phyloP scores from a whole-genome alignment of 2,888 invertebrate genomes.

The Danaus chrysippus region DNA sequence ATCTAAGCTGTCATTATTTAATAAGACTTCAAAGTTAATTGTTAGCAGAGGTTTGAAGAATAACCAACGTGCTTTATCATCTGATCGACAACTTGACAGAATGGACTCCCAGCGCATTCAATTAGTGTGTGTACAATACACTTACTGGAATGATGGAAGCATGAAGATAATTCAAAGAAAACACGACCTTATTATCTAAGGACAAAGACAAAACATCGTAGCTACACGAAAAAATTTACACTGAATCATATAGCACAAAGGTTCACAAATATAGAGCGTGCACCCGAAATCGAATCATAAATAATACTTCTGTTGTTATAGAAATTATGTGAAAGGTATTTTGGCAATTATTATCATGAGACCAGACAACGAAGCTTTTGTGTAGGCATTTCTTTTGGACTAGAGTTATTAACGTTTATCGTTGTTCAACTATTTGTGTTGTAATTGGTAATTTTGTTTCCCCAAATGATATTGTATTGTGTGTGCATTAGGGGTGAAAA shows the following conservation, averaged over 20 bases:
- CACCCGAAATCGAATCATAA: conserved; percentile 4
- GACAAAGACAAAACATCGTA: not conserved
- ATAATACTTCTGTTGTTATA: not conserved
- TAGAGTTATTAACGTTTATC: conserved; percentile 56
- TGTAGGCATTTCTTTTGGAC: conserved; percentile 45
- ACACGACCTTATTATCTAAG: not conserved
- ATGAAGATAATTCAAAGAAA: not conserved
- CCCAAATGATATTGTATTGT: no score
- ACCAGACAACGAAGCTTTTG: conserved; percentile 19
- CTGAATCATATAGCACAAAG: not conserved
- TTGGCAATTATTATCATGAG: conserved; percentile 13
- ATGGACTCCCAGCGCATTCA: conserved; percentile 25
- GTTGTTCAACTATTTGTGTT: conserved; percentile 58
- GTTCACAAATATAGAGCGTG: not conserved
- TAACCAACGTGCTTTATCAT: conserved; percentile 28
- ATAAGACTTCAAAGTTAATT: conserved; percentile 27
- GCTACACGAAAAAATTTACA: not conserved
- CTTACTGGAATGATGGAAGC: conserved; percentile 13
- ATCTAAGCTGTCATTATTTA: conserved; percentile 21
- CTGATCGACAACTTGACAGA: conserved; percentile 25
- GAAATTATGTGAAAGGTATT: conserved; percentile 12
- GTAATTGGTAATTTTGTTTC: conserved; percentile 15
- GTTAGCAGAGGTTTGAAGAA: conserved; percentile 18
- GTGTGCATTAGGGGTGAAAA: no score
- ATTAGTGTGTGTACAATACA: conserved; percentile 27